Evolutionary conservation across 1,140 invertebrate genomes (phyloP), one percentile per base, ranked within the genome.

Genomic region (Brachionus paranguensis): DNA sequence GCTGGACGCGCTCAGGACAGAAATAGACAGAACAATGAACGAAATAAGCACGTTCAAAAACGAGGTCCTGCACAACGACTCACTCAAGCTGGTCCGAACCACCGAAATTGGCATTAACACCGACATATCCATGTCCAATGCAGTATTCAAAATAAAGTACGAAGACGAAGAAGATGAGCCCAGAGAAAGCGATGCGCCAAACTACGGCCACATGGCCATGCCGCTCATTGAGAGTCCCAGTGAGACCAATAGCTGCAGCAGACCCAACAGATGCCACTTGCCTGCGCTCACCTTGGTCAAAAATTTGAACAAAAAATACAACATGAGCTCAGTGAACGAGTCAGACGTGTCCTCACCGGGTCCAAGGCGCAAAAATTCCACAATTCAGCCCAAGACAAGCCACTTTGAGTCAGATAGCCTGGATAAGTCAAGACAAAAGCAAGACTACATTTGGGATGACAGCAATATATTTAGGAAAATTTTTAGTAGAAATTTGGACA

Each of bases 391-490:
- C 3, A 72, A 45, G n/a, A 43, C n/a, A 43, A 11, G 11, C 12
- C 14, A 43, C 43, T 43, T 68, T 6, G 68, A 72, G 33, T 41
- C 68, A 43, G 68, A 72, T 47, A 72, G 68, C 17, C n/a, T 72
- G 17, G 68, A 72, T 17, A 45, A 50, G 12, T 29, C 14, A 6
- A 76, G 41, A 50, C 43, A 37, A 29, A 76, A 41, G 1, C 14
- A 12, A 76, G 72, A 76, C 43, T 47, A 53, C 43, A 20, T 76
- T 7, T 11, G 12, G n/a, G 72, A 76, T 50, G 72, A 76, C 24
- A 20, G 50, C 50, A 76, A 76, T 76, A 50, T 76, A 76, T 76
- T 76, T 29, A 76, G 33, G 20, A 47, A 76, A 76, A 76, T 76
- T 45, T 76, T 76, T 50, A 76, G 20, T 53, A 45, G 72, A n/a